Evolutionary conservation across 2,797 vertebrate genomes (phyloP), one percentile per base, ranked within the genome.

Genomic region (Myripristis murdjan): DNA sequence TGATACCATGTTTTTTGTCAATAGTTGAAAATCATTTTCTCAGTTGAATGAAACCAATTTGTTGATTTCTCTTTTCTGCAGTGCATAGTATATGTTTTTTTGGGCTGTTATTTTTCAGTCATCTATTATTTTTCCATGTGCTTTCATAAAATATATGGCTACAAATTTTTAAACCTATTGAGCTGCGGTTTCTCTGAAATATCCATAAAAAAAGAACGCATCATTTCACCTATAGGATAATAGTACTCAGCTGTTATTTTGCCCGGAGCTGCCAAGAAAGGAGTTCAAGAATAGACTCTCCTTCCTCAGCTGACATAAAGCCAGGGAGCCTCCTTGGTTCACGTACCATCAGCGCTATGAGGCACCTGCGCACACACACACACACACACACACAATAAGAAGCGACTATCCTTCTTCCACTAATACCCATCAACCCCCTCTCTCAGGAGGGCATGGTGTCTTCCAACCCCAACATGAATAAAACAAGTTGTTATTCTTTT

Each of bases 401-500:
- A 75, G 69, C 8, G 43, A 81, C 79, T 64, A 77, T 81, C 73
- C 70, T 79, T 78, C 78, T 81, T 86, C 63, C 58, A 58, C 64
- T 83, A 83, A 89, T 86, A 88, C 84, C 73, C 73, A 91, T 89
- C 83, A 90, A 71, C 82, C 81, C 76, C 77, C 70, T 75, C 70
- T 90, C 92, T 90, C 87, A 86, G 69, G 89, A 92, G 90, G 84
- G 65, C 79, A 70, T 16, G 46, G 77, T 84, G 86, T 82, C 82
- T 89, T 82, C 87, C 81, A 89, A 88, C 65, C 69, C 81, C 63
- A 60, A 82, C 87, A 93, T 93, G 87, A 92, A 94, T 93, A 93
- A 94, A 94, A 93, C 90, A 94, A 91, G 83, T 90, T 88, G 87
- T 93, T 93, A 89, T 93, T 93, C 89, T 92, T 91, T 90, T 90